Conservation (phyloP, 1,140 invertebrate genomes). For the Trichogramma pretiosum region DNA sequence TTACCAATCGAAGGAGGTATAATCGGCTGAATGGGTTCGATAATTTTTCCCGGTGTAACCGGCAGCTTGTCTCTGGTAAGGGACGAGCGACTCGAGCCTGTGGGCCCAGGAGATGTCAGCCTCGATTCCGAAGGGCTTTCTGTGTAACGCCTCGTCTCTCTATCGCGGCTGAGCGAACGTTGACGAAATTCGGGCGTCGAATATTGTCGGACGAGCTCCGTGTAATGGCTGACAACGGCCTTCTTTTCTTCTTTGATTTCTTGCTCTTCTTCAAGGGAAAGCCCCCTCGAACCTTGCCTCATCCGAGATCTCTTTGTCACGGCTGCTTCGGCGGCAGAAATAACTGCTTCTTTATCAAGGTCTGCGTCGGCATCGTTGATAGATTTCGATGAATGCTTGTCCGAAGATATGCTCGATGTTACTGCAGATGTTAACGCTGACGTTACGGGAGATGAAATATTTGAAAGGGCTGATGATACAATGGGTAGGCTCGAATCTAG, state of each 20-base stretch:
- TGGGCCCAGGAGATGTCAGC: background rate
- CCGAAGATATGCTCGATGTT: too few species aligned
- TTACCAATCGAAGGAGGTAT: background rate
- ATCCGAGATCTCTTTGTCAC: conserved; percentile 38
- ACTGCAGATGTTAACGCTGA: too few species aligned
- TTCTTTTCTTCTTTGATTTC: conserved; percentile 53
- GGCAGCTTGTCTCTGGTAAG: background rate
- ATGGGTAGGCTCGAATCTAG: too few species aligned
- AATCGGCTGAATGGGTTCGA: background rate
- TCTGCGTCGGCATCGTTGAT: conserved; percentile 30
- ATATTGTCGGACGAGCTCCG: conserved; percentile 55
- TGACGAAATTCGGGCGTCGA: conserved; percentile 8
- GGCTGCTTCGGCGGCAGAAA: conserved; percentile 38
- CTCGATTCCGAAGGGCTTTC: conserved; percentile 2
- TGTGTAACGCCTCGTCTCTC: conserved; percentile 1
- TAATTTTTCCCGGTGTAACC: background rate
- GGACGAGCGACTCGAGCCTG: background rate
- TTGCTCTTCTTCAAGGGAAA: conserved; percentile 45
- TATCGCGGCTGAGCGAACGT: conserved; percentile 12
- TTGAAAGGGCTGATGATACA: too few species aligned
- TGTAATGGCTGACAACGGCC: conserved; percentile 68
- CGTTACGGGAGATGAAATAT: too few species aligned
- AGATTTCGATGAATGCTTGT: too few species aligned
- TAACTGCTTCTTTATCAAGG: conserved; percentile 30
- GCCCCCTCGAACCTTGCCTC: conserved; percentile 32